Conservation (phyloP, 2,113 vertebrate species). For the Python bivittatus region DNA sequence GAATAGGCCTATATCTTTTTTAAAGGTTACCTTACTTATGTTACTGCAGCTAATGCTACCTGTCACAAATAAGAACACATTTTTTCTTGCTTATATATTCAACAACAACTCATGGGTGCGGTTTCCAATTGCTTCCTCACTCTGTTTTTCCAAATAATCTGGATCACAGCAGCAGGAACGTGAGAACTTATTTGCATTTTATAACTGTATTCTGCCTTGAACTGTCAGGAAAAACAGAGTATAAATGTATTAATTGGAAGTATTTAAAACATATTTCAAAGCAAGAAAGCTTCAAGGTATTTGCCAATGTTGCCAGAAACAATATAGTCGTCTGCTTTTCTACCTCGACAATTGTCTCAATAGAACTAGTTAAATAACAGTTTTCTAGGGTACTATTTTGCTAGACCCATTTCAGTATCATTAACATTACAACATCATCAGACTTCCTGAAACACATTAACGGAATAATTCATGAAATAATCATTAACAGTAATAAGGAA, state of each 20-base stretch:
- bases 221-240: background rate
- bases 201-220: background rate
- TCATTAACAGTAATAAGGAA: background rate
- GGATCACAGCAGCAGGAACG: background rate
- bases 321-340: background rate
- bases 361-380: background rate
- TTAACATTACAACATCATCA: background rate
- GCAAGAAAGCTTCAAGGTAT: background rate
- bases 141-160: background rate
- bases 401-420: constrained; percentile 2
- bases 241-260: background rate
- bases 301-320: background rate
- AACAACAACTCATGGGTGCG: background rate
- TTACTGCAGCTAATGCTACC: background rate
- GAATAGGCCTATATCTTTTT: background rate
- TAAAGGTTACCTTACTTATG: background rate
- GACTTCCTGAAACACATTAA: background rate
- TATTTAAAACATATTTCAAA: background rate
- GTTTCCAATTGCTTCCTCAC: background rate
- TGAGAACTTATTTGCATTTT: background rate
- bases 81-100: background rate
- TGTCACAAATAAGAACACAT: background rate
- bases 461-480: background rate
- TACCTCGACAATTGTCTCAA: background rate
- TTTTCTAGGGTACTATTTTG: background rate